These are phyloP conservation scores for Mellivora capensis DNA, from an alignment of 2,113 vertebrate genomes.

Conservation along the genomic window DNA sequence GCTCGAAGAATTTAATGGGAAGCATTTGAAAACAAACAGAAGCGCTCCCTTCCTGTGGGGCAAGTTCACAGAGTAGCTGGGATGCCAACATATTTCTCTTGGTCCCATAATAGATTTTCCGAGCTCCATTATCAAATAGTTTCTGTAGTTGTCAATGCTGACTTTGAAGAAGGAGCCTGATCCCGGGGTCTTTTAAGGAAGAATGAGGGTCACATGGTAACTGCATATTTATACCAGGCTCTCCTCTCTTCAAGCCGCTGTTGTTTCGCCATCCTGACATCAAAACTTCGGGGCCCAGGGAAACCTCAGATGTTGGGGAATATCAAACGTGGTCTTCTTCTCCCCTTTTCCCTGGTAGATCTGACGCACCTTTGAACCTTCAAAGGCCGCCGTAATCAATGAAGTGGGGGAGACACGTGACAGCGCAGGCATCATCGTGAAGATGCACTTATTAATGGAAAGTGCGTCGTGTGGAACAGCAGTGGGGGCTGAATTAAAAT, in stretches of 20 bases:
- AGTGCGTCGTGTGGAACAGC: neutral
- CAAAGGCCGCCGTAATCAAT: slow-evolving; percentile 44
- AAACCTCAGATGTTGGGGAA: slow-evolving; percentile 56
- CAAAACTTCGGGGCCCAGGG: slow-evolving; percentile 37
- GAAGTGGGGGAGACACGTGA: neutral
- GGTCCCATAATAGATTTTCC: slow-evolving; percentile 14
- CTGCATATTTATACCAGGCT: slow-evolving; percentile 39
- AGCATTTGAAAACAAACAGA: neutral
- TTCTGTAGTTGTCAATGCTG: slow-evolving; percentile 25
- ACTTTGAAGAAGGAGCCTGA: neutral
- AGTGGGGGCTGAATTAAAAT: slow-evolving; percentile 51
- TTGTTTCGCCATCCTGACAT: slow-evolving; percentile 50
- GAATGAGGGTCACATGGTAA: neutral
- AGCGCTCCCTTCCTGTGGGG: neutral
- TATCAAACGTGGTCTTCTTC: slow-evolving; percentile 10
- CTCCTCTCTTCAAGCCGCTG: slow-evolving; percentile 19
- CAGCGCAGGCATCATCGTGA: neutral
- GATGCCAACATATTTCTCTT: neutral
- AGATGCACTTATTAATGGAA: slow-evolving; percentile 47
- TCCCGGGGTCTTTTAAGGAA: slow-evolving; percentile 1
- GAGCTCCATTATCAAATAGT: slow-evolving; percentile 48
- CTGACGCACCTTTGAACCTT: slow-evolving; percentile 68
- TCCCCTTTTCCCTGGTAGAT: slow-evolving; percentile 31
- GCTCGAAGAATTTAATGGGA: neutral
- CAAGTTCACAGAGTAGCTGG: neutral